Percentiles rank a stretch among this genome's conserved stretches.
Conservation (phyloP, 2,888 invertebrate genomes). For the Cyclophora punctaria region DNA sequence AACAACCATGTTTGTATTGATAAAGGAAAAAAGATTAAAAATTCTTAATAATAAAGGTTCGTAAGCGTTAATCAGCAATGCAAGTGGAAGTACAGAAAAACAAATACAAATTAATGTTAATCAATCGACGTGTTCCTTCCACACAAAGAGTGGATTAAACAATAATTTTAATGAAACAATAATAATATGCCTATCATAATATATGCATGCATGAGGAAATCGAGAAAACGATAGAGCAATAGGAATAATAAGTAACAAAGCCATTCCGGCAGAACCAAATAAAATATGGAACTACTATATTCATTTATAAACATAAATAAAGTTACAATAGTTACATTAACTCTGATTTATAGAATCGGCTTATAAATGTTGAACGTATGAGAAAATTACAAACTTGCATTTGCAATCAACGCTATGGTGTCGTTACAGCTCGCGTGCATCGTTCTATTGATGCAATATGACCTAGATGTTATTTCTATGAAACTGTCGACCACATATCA, state of each 20-base stretch:
- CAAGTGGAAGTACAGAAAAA: slow-evolving; percentile 2
- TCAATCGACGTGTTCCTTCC: slow-evolving; percentile 9
- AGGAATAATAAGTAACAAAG: too few species aligned
- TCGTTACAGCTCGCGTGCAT: slow-evolving; percentile 56
- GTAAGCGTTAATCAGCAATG: too few species aligned
- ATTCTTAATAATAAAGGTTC: too few species aligned
- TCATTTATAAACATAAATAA: too few species aligned
- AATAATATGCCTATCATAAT: background rate
- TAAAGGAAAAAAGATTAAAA: too few species aligned
- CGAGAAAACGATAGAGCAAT: background rate
- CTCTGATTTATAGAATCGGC: slow-evolving; percentile 8
- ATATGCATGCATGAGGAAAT: too few species aligned
- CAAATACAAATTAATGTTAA: slow-evolving; percentile 5
- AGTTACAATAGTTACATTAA: too few species aligned
- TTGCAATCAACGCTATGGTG: slow-evolving; percentile 52
- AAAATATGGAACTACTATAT: too few species aligned
- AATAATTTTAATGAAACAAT: slow-evolving; percentile 1
- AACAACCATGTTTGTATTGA: too few species aligned
- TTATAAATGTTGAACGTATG: slow-evolving; percentile 21
- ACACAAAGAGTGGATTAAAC: slow-evolving; percentile 5
- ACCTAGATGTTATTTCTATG: slow-evolving; percentile 59
- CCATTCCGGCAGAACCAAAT: too few species aligned
- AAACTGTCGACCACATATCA: slow-evolving; percentile 32
- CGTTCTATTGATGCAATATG: slow-evolving; percentile 62
- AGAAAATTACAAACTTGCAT: slow-evolving; percentile 52